Evolutionary conservation across 2,113 vertebrate species (phyloP), one percentile per base, ranked within the genome.

Genomic region (Panthera leo): DNA sequence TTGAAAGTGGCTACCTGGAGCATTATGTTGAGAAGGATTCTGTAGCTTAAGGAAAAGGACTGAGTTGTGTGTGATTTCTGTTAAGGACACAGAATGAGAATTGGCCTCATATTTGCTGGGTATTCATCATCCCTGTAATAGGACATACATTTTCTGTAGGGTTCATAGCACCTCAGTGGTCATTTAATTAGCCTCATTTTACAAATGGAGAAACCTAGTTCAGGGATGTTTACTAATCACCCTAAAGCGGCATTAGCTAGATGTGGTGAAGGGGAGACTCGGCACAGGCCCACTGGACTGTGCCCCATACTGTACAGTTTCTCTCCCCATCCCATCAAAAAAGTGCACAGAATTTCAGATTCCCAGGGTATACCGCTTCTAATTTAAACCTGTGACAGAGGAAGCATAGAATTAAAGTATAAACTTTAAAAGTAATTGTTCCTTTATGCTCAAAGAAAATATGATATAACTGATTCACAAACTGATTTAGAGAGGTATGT

Each of bases 281-380:
- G 27, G 15, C 23, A 39, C 34, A 23, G 48, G 36, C 63, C 80
- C 51, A 11, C 7, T 85, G 53, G 34, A 19, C 34, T 78, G 94
- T 78, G 27, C 4, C 36, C 29, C 7, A 73, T 0, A 2, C 3
- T 5, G 9, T 29, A 7, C 9, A 82, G 34, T 61, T 94, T 86
- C 36, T 78, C 82, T 51, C 45, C 91, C 51, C 12, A 71, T 15
- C 36, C 11, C 25, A 83, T 55, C 63, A 88, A 34, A 89, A 95
- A 91, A 91, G 18, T 51, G 2, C 19, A n/a, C 29, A 61, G 42
- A 94, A 83, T 89, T 94, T 94, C 53, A 80, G 61, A 18, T 53
- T 13, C 16, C 23, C 11, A 0, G 12, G 11, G 0, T 39, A 34
- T 0, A n/a, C 14, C 23, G 34, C 34, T 91, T 70, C 63, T 68